Base-by-base conservation (phyloP, 23 tunicate species). In the Aplidium turbinatum region DNA sequence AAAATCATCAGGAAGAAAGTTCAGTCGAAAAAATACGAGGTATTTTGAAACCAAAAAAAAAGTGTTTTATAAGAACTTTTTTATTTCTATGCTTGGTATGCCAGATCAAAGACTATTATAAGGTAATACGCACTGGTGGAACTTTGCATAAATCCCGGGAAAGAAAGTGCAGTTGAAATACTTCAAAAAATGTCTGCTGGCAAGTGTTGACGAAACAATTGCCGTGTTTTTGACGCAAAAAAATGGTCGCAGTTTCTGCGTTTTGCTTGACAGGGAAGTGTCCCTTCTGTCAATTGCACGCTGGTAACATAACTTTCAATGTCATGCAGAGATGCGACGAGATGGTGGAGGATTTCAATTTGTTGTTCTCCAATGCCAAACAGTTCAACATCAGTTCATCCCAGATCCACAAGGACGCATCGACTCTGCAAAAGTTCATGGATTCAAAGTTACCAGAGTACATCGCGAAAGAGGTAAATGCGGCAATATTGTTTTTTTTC, bases 361-460 rank as follows among this genome's bases (percentile, higher is more conserved):
- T 91, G 75, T 68, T 91, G 29, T 78, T 84, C 38, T 34, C 68
- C 34, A 91, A 91, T 58, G 97, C 97, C 3, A 84, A 75, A 74
- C 75, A 79, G 54, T 91, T 78, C 82, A 91, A 91, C 57, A 48
- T 78, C 29, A 68, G 57, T 1, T 21, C 68, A 2, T 84, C 97
- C 0, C 86, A 77, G 47, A 91, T 91, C 35, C 89, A 91, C 64
- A 79, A 79, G 68, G 84, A 91, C 58, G 90, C 97, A 0, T 63
- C 39, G 31, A 74, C 91, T 0, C 60, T 91, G 63, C 68, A 83
- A 35, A 54, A 74, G 35, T 66, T 83, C 47, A 39, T 83, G 69
- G 65, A 76, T 3, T 36, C 76, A 23, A 74, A 66, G 64, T 23
- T 76, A 30, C 89, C 78, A 35, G 81, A 83, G 18, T 66, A 74